phyloP scores from a whole-genome alignment of 2,113 vertebrate species.

The Nerophis lumbriciformis region DNA sequence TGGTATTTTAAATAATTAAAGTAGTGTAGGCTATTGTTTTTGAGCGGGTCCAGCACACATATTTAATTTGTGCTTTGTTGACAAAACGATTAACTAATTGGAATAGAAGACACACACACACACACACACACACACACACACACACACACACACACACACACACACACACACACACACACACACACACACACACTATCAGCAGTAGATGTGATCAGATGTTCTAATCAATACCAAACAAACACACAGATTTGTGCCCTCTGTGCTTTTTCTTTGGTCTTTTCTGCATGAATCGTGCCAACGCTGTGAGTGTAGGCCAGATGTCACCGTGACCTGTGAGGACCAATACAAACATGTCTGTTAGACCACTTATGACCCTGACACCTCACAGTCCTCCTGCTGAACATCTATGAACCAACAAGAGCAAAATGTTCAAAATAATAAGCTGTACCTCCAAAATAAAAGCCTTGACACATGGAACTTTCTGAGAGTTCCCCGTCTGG shows the following conservation, averaged over 20 bases:
- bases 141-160: too few species aligned
- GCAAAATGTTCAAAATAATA: constrained; percentile 53
- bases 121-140: too few species aligned
- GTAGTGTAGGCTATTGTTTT: background rate
- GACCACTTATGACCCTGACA: constrained; percentile 51
- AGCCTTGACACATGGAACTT: constrained; percentile 54
- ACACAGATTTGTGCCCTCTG: constrained; percentile 65
- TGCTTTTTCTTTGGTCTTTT: constrained; percentile 70
- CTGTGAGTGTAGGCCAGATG: constrained; percentile 68
- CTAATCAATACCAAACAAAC: constrained; percentile 57
- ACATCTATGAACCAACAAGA: constrained; percentile 48
- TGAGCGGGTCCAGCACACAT: background rate
- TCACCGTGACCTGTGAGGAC: constrained; percentile 70
- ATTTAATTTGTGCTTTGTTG: background rate
- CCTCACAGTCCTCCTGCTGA: constrained; percentile 34
- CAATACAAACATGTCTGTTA: constrained; percentile 68
- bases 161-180: too few species aligned
- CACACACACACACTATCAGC: background rate
- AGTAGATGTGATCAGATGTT: constrained; percentile 54
- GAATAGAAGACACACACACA: constrained; percentile 6
- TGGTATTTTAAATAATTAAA: too few species aligned
- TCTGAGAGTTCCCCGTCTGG: constrained; percentile 55
- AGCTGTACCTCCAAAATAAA: constrained; percentile 37
- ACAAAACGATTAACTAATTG: too few species aligned
- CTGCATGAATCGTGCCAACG: constrained; percentile 68